Conservation (phyloP, 35 echinoderm and acorn worm genomes). For the Stichopus chloronotus region DNA sequence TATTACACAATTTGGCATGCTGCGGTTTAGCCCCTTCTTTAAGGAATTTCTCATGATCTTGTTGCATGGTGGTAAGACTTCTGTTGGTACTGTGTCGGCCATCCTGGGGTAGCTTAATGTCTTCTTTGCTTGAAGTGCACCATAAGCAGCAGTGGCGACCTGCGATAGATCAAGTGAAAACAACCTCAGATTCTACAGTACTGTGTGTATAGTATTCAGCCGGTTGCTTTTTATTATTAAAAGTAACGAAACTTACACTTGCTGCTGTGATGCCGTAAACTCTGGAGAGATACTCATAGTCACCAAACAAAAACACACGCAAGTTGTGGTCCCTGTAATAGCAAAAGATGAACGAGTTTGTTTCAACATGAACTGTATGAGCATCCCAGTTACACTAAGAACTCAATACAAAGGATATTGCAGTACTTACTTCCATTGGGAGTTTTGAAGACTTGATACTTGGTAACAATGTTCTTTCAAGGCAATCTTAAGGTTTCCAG, state of each 20-base stretch:
- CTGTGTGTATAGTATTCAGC: not conserved
- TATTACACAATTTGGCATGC: not conserved
- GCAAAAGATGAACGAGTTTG: not conserved
- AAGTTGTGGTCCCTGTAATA: slow-evolving; percentile 15
- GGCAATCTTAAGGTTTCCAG: slow-evolving; percentile 12
- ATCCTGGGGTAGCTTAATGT: not conserved
- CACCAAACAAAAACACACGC: slow-evolving; percentile 50
- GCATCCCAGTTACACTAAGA: not conserved
- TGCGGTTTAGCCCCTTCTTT: slow-evolving; percentile 16
- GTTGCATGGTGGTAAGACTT: not conserved
- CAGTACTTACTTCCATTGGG: slow-evolving; percentile 52
- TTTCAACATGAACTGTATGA: not conserved
- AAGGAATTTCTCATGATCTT: not conserved
- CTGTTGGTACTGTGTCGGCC: not conserved
- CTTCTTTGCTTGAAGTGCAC: not conserved
- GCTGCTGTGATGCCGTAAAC: slow-evolving; percentile 69
- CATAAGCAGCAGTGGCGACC: not conserved
- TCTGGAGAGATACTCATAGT: slow-evolving; percentile 57
- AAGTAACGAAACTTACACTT: slow-evolving; percentile 6
- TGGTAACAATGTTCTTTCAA: not conserved
- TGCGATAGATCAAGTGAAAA: not conserved
- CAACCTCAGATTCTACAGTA: not conserved
- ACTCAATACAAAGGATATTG: not conserved
- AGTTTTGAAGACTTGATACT: slow-evolving; percentile 14
- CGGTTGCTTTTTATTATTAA: not conserved